These are phyloP conservation scores for Arctopsyche grandis DNA, from an alignment of 1,140 invertebrate species.

Conservation along the genomic window DNA sequence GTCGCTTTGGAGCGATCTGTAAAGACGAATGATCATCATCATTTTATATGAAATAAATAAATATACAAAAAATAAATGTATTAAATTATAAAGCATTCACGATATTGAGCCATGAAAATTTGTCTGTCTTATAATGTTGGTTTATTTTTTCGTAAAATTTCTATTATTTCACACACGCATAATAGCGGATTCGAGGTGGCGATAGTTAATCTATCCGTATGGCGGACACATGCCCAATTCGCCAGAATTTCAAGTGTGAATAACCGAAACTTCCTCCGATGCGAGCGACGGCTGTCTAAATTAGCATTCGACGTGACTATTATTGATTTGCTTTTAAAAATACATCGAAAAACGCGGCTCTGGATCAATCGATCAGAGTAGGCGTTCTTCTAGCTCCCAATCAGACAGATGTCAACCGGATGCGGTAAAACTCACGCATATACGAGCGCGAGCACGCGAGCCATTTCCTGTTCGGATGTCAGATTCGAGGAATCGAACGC, in stretches of 20 bases:
- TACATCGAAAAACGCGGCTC: background rate
- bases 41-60: too few relatives aligned
- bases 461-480: slow-evolving; percentile 26
- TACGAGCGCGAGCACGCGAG: slow-evolving; percentile 5
- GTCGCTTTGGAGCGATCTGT: too few relatives aligned
- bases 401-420: slow-evolving; percentile 31
- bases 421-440: slow-evolving; percentile 12
- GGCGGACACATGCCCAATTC: background rate
- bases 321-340: background rate
- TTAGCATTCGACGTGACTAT: slow-evolving; percentile 2
- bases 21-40: too few relatives aligned
- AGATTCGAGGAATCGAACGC: slow-evolving; percentile 24
- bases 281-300: background rate
- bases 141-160: too few relatives aligned
- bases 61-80: background rate
- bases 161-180: background rate
- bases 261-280: background rate
- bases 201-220: background rate
- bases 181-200: background rate
- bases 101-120: too few relatives aligned
- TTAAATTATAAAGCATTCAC: background rate
- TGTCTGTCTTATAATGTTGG: too few relatives aligned
- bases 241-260: background rate
- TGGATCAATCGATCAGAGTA: background rate
- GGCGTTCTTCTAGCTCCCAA: background rate